Evolutionary conservation across 23 tunicate species (phyloP), one percentile per base, ranked within the genome.

Genomic region (Ciona savignyi): DNA sequence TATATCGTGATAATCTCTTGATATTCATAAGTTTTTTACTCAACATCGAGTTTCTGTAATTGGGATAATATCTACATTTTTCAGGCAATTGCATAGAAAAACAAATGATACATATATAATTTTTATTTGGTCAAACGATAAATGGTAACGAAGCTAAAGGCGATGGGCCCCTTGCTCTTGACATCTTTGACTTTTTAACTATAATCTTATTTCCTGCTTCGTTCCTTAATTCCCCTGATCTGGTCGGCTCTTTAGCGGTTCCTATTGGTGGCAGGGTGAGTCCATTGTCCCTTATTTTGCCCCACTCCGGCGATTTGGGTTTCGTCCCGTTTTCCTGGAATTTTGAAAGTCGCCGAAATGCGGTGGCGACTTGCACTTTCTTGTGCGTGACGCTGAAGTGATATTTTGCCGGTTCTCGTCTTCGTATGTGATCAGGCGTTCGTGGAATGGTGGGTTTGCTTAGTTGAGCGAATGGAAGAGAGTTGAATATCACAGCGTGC

Each of bases 391-490:
- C 49, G 69, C 62, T 74, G 20, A 74, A 29, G 2, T 63, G 34
- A 62, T 62, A n/a, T 6, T 51, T 60, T 0, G 27, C 51, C 28
- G 68, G 4, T 27, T 30, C 33, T 30, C 51, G 28, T 72, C 49
- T 42, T 2, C 30, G 64, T 26, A 80, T 62, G 27, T 80, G 74
- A 3, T 71, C 74, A 6, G 90, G 90, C 23, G 60, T 32, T 49
- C 56, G 65, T 1, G 70, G 75, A 1, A 48, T 27, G 26, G 63
- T 4, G 4, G 93, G 75, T 4, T 71, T 4, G 23, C 34, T 27
- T 23, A 86, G 67, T 35, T 68, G 26, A 30, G 74, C 80, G 61
- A 67, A 86, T 32, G 93, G 96, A 68, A 88, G 76, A 21, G 80
- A 32, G 51, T 77, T 82, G 71, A 70, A 88, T 1, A 88, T 74